Percentiles rank a stretch among this genome's conserved stretches.
phyloP scores from a whole-genome alignment of 2,797 vertebrate species.

The Poeciliopsis presidionis region DNA sequence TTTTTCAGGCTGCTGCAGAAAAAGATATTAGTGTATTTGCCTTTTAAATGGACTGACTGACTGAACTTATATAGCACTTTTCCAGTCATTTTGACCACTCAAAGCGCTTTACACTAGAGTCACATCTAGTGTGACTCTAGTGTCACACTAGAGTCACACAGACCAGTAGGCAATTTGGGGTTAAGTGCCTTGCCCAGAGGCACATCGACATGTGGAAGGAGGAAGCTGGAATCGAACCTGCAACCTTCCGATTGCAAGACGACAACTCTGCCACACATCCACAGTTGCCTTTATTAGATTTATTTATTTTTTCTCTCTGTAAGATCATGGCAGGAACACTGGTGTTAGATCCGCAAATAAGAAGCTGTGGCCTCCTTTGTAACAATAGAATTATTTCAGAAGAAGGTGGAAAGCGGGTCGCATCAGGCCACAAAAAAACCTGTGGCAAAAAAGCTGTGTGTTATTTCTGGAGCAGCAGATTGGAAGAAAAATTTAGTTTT shows the following conservation, averaged over 20 bases:
- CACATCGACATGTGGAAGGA: too few species aligned
- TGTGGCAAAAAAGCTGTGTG: slow-evolving; percentile 29
- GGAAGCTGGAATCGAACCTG: too few species aligned
- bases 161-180: too few species aligned
- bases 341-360: not conserved
- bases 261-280: too few species aligned
- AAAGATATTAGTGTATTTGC: slow-evolving; percentile 22
- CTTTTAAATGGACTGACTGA: not conserved
- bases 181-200: too few species aligned
- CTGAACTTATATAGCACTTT: too few species aligned
- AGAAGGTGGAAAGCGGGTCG: slow-evolving; percentile 11
- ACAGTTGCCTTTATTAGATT: not conserved
- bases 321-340: not conserved
- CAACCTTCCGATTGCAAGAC: too few species aligned
- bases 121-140: too few species aligned
- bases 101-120: too few species aligned
- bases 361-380: not conserved
- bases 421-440: slow-evolving; percentile 6
- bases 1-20: slow-evolving; percentile 22
- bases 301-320: not conserved
- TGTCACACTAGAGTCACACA: too few species aligned
- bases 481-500: slow-evolving; percentile 20
- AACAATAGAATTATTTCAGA: not conserved
- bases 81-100: too few species aligned
- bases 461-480: slow-evolving; percentile 39